These are phyloP conservation scores for Menura novaehollandiae DNA, from an alignment of 2,113 vertebrate genomes.

Conservation along the genomic window DNA sequence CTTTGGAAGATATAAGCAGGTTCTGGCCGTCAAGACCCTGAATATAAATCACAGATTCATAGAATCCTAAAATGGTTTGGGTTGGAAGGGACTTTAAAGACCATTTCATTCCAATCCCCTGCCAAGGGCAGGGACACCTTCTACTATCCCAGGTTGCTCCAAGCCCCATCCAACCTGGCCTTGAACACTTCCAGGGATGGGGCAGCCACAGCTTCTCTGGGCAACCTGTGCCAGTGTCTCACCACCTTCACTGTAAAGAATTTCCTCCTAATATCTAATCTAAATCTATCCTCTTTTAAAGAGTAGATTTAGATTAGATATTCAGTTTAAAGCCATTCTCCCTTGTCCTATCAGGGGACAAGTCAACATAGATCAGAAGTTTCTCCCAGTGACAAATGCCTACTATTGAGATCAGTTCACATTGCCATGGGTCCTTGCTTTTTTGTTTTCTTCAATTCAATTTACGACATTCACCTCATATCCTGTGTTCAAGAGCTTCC, in stretches of 20 bases:
- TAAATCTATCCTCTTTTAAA: neutral
- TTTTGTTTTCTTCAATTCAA: neutral
- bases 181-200: neutral
- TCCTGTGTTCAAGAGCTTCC: neutral
- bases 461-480: neutral
- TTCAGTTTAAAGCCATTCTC: neutral
- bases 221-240: neutral
- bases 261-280: neutral
- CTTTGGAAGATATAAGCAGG: neutral
- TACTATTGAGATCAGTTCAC: neutral
- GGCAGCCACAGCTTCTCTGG: neutral
- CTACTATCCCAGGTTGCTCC: neutral
- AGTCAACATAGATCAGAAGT: neutral
- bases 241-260: neutral
- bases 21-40: neutral
- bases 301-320: neutral
- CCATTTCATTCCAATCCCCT: neutral
- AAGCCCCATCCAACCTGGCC: neutral
- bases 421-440: neutral
- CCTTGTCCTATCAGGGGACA: neutral
- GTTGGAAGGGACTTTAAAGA: neutral
- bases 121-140: neutral
- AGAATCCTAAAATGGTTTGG: neutral
- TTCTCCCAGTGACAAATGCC: neutral
- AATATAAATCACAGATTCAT: neutral